Evolutionary conservation across 2,888 invertebrate species (phyloP).

Genomic region (Drosophila pseudotalamancana): DNA sequence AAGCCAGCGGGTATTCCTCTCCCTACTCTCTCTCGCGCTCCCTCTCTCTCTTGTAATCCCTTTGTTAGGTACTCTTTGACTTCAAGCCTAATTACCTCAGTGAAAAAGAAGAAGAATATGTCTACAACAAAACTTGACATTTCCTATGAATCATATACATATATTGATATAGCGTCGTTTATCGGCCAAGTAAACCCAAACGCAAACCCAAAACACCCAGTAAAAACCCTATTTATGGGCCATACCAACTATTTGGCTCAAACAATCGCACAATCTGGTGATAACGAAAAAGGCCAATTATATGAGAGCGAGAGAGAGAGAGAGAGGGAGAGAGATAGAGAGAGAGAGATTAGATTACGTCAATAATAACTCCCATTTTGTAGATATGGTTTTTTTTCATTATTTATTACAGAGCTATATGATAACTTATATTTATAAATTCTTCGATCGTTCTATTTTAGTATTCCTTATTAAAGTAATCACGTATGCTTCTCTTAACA

Average conservation of each 20-base stretch:
- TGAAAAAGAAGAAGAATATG: too few species aligned
- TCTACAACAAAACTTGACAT: too few species aligned
- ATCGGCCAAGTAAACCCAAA: constrained; percentile 15
- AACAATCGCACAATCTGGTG: constrained; percentile 28
- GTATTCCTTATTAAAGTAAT: constrained; percentile 68
- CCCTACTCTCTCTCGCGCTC: not conserved
- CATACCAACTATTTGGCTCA: constrained; percentile 34
- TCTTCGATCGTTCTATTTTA: constrained; percentile 29
- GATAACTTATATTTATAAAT: constrained; percentile 62
- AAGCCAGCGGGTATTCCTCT: constrained; percentile 32
- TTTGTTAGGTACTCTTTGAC: too few species aligned
- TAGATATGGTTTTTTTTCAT: constrained; percentile 7
- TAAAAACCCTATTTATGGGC: constrained; percentile 26
- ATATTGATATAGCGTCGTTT: constrained; percentile 1
- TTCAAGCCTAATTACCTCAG: constrained; percentile 12
- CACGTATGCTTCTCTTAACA: constrained; percentile 70
- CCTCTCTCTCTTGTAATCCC: not conserved
- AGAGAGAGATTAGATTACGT: constrained; percentile 64
- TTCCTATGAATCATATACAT: constrained; percentile 32
- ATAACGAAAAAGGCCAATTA: constrained; percentile 51
- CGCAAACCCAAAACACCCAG: constrained; percentile 2
- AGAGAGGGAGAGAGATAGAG: too few species aligned
- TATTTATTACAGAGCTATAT: constrained; percentile 17
- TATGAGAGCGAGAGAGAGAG: too few species aligned
- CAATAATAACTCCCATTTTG: not conserved